These are phyloP conservation scores for Drosophila arawakana DNA, from an alignment of 1,140 invertebrate genomes.

Conservation along the genomic window DNA sequence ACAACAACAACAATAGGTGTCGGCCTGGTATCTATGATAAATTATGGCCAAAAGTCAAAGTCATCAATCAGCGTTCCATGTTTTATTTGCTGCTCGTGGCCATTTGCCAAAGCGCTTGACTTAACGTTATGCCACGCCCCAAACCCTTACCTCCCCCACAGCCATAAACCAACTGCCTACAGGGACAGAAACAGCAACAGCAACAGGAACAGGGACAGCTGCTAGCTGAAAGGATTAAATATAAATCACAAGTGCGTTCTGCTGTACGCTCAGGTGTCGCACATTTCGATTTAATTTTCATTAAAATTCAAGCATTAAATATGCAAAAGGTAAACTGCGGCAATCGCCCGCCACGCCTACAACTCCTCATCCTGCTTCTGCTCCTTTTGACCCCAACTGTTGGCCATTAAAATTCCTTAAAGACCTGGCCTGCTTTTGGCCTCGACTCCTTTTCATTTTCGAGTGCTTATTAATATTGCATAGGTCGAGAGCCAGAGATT, in stretches of 20 bases:
- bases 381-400: constrained; percentile 36
- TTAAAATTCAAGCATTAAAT: constrained; percentile 81
- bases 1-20: constrained; percentile 40
- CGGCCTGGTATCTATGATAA: constrained; percentile 76
- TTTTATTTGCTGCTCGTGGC: constrained; percentile 74
- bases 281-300: constrained; percentile 83
- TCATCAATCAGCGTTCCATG: constrained; percentile 77
- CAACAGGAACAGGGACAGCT: constrained; percentile 6
- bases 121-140: constrained; percentile 1
- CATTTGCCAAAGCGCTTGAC: constrained; percentile 51
- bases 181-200: not conserved
- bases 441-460: constrained; percentile 79
- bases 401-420: constrained; percentile 82
- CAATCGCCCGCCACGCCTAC: constrained; percentile 12
- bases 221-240: constrained; percentile 66
- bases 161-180: not conserved
- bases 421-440: constrained; percentile 51
- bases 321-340: constrained; percentile 81
- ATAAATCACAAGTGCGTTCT: constrained; percentile 68
- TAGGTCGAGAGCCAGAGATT: constrained; percentile 67
- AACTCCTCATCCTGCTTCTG: not conserved
- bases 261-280: constrained; percentile 61
- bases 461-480: constrained; percentile 83
- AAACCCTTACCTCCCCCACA: not conserved
- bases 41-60: constrained; percentile 82